phyloP scores from a whole-genome alignment of 2,888 invertebrate genomes.

The Polydrusus cervinus region DNA sequence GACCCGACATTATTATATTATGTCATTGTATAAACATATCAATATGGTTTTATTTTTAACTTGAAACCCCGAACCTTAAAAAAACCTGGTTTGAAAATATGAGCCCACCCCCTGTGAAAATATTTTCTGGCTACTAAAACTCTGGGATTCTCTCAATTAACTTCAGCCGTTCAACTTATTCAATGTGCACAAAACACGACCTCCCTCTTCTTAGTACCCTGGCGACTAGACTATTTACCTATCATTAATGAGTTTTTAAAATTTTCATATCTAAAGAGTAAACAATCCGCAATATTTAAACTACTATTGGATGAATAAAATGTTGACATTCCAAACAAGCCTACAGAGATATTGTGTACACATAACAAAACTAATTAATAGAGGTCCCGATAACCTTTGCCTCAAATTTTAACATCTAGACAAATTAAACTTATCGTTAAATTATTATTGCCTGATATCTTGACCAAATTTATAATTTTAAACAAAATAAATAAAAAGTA shows the following conservation, averaged over 20 bases:
- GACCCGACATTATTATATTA: too few species aligned
- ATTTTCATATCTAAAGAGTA: slow-evolving; percentile 6
- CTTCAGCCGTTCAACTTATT: too few species aligned
- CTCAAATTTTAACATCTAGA: slow-evolving; percentile 52
- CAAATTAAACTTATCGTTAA: slow-evolving; percentile 53
- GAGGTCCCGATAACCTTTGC: slow-evolving; percentile 51
- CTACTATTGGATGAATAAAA: slow-evolving; percentile 20
- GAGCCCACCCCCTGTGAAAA: too few species aligned
- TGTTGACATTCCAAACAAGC: slow-evolving; percentile 48
- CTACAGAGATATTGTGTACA: slow-evolving; percentile 46
- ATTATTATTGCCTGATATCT: slow-evolving; percentile 50
- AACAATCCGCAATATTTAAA: slow-evolving; percentile 24
- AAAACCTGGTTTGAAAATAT: too few species aligned
- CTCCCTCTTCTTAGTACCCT: not conserved
- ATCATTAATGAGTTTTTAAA: slow-evolving; percentile 2
- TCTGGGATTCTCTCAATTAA: too few species aligned
- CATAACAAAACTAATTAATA: slow-evolving; percentile 54
- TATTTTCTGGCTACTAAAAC: too few species aligned
- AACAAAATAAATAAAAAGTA: slow-evolving; percentile 28
- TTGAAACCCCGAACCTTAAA: too few species aligned
- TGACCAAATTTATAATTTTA: slow-evolving; percentile 30
- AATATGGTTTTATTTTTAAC: too few species aligned
- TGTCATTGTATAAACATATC: too few species aligned
- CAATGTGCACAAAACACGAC: too few species aligned
- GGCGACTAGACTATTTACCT: slow-evolving; percentile 10